A percentile compares a stretch with the other conserved stretches of the same genome.
Conservation (phyloP, 2,888 invertebrate species). For the Mamestra brassicae region DNA sequence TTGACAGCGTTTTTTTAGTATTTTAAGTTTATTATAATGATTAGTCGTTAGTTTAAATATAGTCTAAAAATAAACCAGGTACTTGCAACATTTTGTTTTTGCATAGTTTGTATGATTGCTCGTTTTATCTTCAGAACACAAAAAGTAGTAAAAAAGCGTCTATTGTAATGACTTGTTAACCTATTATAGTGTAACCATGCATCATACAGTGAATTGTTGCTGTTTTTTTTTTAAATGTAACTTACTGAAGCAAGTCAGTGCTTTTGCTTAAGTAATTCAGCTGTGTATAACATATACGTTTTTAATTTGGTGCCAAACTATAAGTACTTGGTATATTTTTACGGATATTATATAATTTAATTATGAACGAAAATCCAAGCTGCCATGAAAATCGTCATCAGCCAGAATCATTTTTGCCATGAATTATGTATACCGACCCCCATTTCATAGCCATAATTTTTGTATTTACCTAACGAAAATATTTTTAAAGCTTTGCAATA, state of each 20-base stretch:
- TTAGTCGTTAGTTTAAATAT: slow-evolving; percentile 69
- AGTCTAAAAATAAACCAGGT: slow-evolving; percentile 67
- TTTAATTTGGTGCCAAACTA: slow-evolving; percentile 59
- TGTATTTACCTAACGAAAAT: slow-evolving; percentile 59
- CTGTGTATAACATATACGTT: background rate
- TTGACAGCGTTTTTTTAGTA: slow-evolving; percentile 72
- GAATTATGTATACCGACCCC: slow-evolving; percentile 67
- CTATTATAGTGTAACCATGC: slow-evolving; percentile 14
- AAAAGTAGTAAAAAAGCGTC: slow-evolving; percentile 17
- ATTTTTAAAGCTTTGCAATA: slow-evolving; percentile 61
- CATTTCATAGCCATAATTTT: slow-evolving; percentile 72
- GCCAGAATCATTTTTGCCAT: slow-evolving; percentile 72
- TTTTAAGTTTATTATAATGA: slow-evolving; percentile 74
- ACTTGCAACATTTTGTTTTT: slow-evolving; percentile 41
- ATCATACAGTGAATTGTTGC: slow-evolving; percentile 12
- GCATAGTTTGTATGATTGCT: slow-evolving; percentile 13
- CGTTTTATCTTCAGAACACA: background rate
- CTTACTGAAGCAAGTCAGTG: slow-evolving; percentile 3
- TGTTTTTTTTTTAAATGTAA: slow-evolving; percentile 26
- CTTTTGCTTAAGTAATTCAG: slow-evolving; percentile 12
- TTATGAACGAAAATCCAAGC: slow-evolving; percentile 67
- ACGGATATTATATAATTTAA: slow-evolving; percentile 59
- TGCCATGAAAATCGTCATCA: slow-evolving; percentile 72
- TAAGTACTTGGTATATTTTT: slow-evolving; percentile 66
- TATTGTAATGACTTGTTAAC: slow-evolving; percentile 13